Conservation (phyloP, 2,113 vertebrate species). For the Anser brachyrhynchus region DNA sequence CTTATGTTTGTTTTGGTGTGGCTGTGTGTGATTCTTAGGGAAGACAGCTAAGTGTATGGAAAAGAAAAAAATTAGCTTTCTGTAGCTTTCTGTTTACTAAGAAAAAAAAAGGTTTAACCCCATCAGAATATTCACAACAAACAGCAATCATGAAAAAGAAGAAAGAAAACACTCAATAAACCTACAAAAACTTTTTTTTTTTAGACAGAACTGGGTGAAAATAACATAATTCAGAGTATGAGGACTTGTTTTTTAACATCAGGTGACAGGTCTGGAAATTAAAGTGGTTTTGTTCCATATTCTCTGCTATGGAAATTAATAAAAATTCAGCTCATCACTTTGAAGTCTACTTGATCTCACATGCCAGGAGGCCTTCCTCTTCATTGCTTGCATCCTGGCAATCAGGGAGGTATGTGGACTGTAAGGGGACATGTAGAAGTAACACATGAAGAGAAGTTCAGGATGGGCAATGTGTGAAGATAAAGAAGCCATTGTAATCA, state of each 20-base stretch:
- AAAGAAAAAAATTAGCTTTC: neutral
- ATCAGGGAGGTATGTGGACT: neutral
- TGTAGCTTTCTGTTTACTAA: neutral
- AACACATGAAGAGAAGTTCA: neutral
- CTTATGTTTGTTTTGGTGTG: neutral
- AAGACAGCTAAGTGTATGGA: neutral
- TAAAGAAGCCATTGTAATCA: neutral
- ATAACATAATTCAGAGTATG: neutral
- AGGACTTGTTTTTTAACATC: neutral
- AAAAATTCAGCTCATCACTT: neutral
- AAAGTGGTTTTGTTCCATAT: neutral
- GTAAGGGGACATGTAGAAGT: neutral
- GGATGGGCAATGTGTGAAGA: neutral
- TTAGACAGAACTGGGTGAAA: neutral
- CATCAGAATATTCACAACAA: neutral
- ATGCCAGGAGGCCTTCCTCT: neutral
- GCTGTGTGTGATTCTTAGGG: neutral
- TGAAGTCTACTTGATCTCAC: neutral
- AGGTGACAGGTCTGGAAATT: neutral
- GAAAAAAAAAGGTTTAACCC: neutral
- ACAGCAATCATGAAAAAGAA: neutral
- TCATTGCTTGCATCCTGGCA: neutral
- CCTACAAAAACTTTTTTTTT: rapidly evolving
- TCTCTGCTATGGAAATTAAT: neutral
- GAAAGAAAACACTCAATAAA: neutral